These are phyloP conservation scores for Trachurus trachurus DNA, from an alignment of 2,797 vertebrate species.

Conservation along the genomic window DNA sequence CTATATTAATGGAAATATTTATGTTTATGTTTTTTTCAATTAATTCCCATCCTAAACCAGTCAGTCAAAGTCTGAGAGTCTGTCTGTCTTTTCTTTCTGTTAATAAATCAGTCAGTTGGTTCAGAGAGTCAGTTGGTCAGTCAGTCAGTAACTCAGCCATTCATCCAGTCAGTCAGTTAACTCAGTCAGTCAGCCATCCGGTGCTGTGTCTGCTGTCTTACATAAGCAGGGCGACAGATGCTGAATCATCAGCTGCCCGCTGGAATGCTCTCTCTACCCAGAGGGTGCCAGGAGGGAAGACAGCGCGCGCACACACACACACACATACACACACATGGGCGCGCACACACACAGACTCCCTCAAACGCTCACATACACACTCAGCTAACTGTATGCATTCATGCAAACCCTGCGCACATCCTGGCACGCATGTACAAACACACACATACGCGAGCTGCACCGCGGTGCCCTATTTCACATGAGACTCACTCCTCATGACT, in stretches of 20 bases:
- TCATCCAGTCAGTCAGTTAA: conserved; percentile 63
- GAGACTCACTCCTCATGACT: conserved; percentile 66
- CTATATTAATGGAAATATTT: background rate
- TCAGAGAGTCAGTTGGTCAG: conserved; percentile 4
- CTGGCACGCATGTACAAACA: conserved; percentile 19
- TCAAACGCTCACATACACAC: conserved; percentile 26
- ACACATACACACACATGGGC: conserved; percentile 21
- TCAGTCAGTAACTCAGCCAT: conserved; percentile 44
- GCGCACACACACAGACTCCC: conserved; percentile 16
- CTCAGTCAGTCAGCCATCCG: conserved; percentile 64
- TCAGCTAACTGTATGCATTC: conserved; percentile 50
- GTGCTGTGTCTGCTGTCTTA: conserved; percentile 75
- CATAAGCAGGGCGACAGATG: conserved; percentile 84
- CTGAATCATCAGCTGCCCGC: conserved; percentile 86
- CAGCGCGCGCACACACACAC: conserved; percentile 28
- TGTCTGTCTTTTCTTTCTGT: conserved; percentile 18
- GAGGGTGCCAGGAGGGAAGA: conserved; percentile 76
- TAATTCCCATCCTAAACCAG: background rate
- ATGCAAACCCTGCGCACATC: conserved; percentile 49
- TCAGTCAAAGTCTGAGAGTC: conserved; percentile 10
- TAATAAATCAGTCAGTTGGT: conserved; percentile 50
- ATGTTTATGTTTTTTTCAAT: background rate
- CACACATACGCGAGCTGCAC: conserved; percentile 28
- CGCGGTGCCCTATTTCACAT: conserved; percentile 79
- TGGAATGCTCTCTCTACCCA: conserved; percentile 79